phyloP scores from a whole-genome alignment of 2,797 vertebrate species.

The Macropodus opercularis region DNA sequence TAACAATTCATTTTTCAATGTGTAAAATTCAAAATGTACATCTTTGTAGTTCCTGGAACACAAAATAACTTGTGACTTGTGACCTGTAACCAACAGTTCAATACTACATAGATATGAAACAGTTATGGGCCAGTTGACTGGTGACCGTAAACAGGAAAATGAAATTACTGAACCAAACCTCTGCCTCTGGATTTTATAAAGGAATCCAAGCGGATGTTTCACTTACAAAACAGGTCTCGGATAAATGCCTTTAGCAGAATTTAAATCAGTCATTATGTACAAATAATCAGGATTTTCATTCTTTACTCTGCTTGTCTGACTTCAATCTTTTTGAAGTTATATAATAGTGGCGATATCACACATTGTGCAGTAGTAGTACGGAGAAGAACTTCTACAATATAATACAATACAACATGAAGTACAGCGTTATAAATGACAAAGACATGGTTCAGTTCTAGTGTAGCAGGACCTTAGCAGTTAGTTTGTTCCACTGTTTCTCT shows the following conservation, averaged over 20 bases:
- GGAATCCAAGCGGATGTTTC: conserved; percentile 3
- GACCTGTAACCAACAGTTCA: not conserved
- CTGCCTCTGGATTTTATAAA: not conserved
- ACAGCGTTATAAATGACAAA: not conserved
- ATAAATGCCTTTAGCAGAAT: not conserved
- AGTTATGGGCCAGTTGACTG: not conserved
- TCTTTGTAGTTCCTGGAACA: not conserved
- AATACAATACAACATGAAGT: not conserved
- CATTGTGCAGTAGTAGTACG: conserved; percentile 1
- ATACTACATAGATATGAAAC: not conserved
- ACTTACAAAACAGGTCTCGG: not conserved
- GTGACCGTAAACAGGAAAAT: not conserved
- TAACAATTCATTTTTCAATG: not conserved
- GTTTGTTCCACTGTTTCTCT: not conserved
- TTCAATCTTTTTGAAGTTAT: not conserved
- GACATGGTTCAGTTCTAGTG: not conserved
- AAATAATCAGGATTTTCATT: too few species aligned
- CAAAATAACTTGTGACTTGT: too few species aligned
- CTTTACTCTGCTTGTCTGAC: not conserved
- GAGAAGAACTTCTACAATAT: not conserved
- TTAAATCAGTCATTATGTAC: not conserved
- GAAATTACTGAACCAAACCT: not conserved
- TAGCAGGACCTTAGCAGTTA: not conserved
- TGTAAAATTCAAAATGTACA: not conserved
- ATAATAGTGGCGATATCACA: not conserved